Base-by-base conservation (phyloP, 2,797 vertebrate genomes). In the Gallinago nigripennis region DNA sequence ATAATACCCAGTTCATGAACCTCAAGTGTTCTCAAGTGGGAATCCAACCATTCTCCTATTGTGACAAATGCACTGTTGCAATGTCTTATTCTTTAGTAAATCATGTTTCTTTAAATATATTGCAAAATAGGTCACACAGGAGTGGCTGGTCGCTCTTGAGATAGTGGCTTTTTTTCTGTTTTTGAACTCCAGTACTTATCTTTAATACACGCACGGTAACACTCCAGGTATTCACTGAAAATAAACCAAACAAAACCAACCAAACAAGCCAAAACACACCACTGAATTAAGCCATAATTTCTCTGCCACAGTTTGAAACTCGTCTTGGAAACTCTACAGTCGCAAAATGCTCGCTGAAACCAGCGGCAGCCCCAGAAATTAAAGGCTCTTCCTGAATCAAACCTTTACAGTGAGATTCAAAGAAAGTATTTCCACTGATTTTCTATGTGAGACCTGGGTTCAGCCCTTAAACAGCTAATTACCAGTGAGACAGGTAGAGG, bases 31-130 rank as follows among this genome's bases (percentile, higher is more conserved):
- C 37, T 19, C 3, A 19, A 69, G 51, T 30, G 21, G 21, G 24
- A 60, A 51, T 37, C 12, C 20, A 43, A 4, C 4, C 1, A 48
- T 35, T 19, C 19, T 65, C 2, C 0, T 24, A 9, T 16, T 21
- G 46, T 17, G 7, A 0, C 16, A 90, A 33, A 45, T 9, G 6
- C 18, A 2, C 3, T 46, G n/a, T 16, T 39, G 30, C n/a, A 31
- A 18, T 2, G 20, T 16, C 25, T 28, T 45, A 14, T 21, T 35
- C 14, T 24, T 57, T 21, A 19, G 16, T 57, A 77, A 88, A 77
- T 12, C 17, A 1, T 0, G 5, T 90, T 86, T 80, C 54, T 39
- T 82, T 33, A 46, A 64, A 60, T 51, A 16, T 4, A 21, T 7
- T 46, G 39, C 30, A 46, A 46, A 68, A 78, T 1, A 25, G 30